Base-by-base conservation (phyloP, 2,797 vertebrate genomes). In the Myotis vivesi region DNA sequence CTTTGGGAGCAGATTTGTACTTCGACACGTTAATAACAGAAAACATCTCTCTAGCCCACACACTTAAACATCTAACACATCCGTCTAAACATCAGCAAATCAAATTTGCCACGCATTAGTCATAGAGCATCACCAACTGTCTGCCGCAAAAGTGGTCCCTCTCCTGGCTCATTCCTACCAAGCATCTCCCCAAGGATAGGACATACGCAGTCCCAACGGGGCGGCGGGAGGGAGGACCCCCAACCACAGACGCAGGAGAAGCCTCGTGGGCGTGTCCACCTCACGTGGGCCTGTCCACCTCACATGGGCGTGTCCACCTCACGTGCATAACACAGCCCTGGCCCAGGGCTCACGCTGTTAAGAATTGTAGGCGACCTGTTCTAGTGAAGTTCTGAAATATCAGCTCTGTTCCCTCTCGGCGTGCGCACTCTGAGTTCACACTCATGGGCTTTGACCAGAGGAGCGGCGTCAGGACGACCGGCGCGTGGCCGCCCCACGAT, bases 301-400 rank as follows among this genome's bases (percentile, higher is more conserved):
- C 57, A 3, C 1, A 15, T 2, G 11, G 51, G 51, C 51, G 51
- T 53, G 51, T 53, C 38, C 38, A 28, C 11, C 25, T 59, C 57
- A 3, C 1, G 12, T 2, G 11, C 3, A 0, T 2, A 2, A 28
- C 10, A 49, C 3, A 20, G 12, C 36, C 4, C 7, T 1, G 30
- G 79, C 23, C 68, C 38, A 85, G 59, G 3, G 10, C 16, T 22
- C 11, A 19, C 16, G 41, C 23, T n/a, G 16, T 28, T 1, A 28
- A 33, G 28, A 38, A 25, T 0, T 4, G 51, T 51, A 41, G 86
- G 17, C 16, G 8, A 30, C 57, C 51, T 55, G 62, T 36, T 33
- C 36, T 72, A n/a, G n/a, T 0, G 33, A 28, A 46, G 12, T 41
- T 25, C 30, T 66, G 41, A 41, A 82, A 59, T 5, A 46, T 15